Conservation (phyloP, 2,888 invertebrate genomes). For the Tiliacea aurago region DNA sequence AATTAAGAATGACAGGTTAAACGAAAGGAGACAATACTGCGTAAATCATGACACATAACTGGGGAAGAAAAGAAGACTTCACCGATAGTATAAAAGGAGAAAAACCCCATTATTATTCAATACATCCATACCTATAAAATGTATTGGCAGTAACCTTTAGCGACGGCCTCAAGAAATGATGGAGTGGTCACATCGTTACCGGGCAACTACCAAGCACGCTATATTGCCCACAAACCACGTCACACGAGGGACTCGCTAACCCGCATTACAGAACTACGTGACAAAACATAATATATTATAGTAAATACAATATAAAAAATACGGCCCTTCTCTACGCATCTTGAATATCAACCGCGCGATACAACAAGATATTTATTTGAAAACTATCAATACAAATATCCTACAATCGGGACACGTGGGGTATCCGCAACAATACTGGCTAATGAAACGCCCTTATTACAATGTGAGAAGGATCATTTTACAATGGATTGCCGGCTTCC, state of each 20-base stretch:
- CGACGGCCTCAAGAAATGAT: constrained; percentile 11
- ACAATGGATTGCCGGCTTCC: constrained; percentile 20
- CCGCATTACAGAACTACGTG: constrained; percentile 50
- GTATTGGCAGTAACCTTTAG: background rate
- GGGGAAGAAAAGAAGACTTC: too few relatives aligned
- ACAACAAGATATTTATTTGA: constrained; percentile 66
- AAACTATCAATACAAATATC: constrained; percentile 68
- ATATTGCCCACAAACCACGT: constrained; percentile 18
- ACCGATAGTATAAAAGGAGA: too few relatives aligned
- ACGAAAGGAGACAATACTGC: too few relatives aligned
- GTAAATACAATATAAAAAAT: constrained; percentile 50
- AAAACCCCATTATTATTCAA: constrained; percentile 6
- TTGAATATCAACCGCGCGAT: constrained; percentile 64
- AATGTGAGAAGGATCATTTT: constrained; percentile 45
- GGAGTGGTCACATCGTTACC: constrained; percentile 20
- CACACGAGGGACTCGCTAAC: constrained; percentile 16
- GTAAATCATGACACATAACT: too few relatives aligned
- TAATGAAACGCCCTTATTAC: constrained; percentile 52
- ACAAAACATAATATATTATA: constrained; percentile 51
- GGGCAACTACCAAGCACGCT: constrained; percentile 14
- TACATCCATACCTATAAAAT: constrained; percentile 24
- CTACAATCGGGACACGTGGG: constrained; percentile 61
- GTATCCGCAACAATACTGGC: constrained; percentile 41
- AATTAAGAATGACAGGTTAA: too few relatives aligned
- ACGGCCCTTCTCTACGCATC: constrained; percentile 55